Evolutionary conservation across 2,888 invertebrate genomes (phyloP), one percentile per base, ranked within the genome.

Genomic region (Hyposoter didymator): DNA sequence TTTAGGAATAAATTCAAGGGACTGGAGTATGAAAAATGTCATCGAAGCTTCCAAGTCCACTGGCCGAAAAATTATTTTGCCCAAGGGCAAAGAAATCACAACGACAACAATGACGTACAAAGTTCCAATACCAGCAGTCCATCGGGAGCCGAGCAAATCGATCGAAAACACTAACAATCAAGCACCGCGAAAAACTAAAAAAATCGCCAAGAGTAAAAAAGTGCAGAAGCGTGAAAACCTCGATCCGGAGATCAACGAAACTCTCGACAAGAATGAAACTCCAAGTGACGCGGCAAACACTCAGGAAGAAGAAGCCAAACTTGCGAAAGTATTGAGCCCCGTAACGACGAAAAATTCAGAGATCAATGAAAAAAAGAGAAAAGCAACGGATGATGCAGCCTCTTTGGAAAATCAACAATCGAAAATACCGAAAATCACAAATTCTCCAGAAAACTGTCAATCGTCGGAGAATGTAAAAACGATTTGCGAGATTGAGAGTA

Each of bases 31-130:
- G 17, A 94, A 92, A 84, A 92, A 90, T 64, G 92, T 94, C 64
- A 92, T 93, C 47, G 91, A 93, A 79, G 91, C 93, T 12, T 92
- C 93, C 28, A 93, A 93, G 88, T 92, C 93, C 19, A 91, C 93
- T 5, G 93, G 94, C 1, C 92, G 91, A 22, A 94, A 93, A 84
- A 91, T 92, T 55, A 94, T 94, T 39, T 74, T 94, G 14, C 94
- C 94, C 22, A 94, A 94, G 82, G 91, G 92, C 22, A 90, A 91
- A 73, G 93, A 93, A 86, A 92, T 92, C 14, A 93, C 93, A 10
- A 92, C 92, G 69, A 93, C 94, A 5, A 93, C 94, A 14, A 94
- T 93, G 93, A 89, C 93, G 10, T 94, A 93, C 73, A 94, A 94
- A 90, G 93, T 94, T 87, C 94, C 94, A 72, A 94, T 94, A 66